These are phyloP conservation scores for Emys orbicularis DNA, from an alignment of 2,797 vertebrate species.

Conservation along the genomic window DNA sequence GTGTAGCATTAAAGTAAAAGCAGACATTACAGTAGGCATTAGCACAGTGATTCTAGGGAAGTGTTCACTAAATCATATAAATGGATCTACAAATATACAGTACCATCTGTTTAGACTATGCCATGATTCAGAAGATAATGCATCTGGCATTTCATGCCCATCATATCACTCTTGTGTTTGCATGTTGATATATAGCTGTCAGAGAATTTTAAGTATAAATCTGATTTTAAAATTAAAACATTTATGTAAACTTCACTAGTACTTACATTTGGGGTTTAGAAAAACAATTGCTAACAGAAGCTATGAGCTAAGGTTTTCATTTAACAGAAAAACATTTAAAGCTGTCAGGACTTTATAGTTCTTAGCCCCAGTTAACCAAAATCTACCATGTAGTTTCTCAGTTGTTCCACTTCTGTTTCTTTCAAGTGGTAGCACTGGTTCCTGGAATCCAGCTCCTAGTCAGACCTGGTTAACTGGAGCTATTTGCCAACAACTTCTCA, in stretches of 20 bases:
- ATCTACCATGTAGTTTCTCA: not conserved
- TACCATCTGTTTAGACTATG: not conserved
- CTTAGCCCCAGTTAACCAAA: not conserved
- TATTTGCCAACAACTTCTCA: not conserved
- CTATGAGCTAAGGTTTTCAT: not conserved
- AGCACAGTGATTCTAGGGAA: constrained; percentile 37
- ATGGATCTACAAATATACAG: constrained; percentile 7
- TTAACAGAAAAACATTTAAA: not conserved
- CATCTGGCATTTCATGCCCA: not conserved
- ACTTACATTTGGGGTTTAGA: not conserved
- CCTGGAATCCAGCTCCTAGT: not conserved
- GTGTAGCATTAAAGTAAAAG: constrained; percentile 18
- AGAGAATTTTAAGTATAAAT: not conserved
- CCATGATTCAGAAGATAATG: not conserved
- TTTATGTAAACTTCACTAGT: not conserved
- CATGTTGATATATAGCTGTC: fast-evolving
- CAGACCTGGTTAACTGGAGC: constrained; percentile 37
- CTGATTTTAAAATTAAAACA: not conserved
- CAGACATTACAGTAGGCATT: constrained; percentile 54
- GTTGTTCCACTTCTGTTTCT: not conserved
- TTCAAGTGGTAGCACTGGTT: not conserved
- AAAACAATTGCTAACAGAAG: not conserved
- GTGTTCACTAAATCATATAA: not conserved
- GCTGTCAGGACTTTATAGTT: not conserved
- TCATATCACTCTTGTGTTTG: not conserved